phyloP scores from a whole-genome alignment of 2,888 invertebrate species.

The Galeruca laticollis region DNA sequence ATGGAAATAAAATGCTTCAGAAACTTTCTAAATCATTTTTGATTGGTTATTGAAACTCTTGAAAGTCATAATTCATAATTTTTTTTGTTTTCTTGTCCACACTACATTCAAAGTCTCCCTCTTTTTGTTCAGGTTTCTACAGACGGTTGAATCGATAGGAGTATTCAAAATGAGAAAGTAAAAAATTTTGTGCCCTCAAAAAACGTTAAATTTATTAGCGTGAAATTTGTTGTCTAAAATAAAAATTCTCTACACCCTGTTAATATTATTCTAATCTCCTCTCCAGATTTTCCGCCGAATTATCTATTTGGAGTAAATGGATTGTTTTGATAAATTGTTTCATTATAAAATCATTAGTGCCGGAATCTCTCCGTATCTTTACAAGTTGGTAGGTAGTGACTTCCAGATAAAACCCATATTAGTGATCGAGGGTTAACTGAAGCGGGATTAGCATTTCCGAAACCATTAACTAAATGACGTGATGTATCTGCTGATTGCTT shows the following conservation, averaged over 20 bases:
- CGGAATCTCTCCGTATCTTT: slow-evolving; percentile 39
- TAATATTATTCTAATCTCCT: background rate
- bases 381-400: slow-evolving; percentile 42
- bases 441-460: slow-evolving; percentile 66
- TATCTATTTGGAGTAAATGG: slow-evolving; percentile 15
- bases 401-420: slow-evolving; percentile 48
- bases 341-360: slow-evolving; percentile 55
- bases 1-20: too few species aligned
- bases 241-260: background rate
- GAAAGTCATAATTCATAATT: too few species aligned
- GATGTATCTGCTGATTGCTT: slow-evolving; percentile 66
- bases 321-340: slow-evolving; percentile 40
- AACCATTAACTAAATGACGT: slow-evolving; percentile 68
- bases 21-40: too few species aligned
- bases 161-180: too few species aligned
- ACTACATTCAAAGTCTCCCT: too few species aligned
- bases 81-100: too few species aligned
- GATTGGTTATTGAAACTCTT: too few species aligned
- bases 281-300: slow-evolving; percentile 18
- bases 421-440: slow-evolving; percentile 44
- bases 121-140: too few species aligned
- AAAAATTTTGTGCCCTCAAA: too few species aligned
- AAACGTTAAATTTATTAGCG: too few species aligned
- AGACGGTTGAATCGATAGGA: too few species aligned
- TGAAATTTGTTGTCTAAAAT: too few species aligned